phyloP scores from a whole-genome alignment of 2,113 vertebrate species.

The Oreotragus oreotragus region DNA sequence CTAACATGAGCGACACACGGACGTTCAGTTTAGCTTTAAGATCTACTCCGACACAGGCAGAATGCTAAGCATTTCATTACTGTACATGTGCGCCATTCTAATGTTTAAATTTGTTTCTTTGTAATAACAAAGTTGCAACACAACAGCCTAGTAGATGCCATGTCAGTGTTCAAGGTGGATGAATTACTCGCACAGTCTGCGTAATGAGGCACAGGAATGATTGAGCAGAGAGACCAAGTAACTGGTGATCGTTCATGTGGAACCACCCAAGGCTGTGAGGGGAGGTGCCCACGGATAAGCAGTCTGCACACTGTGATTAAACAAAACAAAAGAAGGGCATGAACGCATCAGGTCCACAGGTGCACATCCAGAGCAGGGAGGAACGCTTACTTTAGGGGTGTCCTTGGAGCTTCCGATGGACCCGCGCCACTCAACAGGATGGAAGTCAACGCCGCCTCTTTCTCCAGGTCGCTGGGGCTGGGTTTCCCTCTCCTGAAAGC shows the following conservation, averaged over 20 bases:
- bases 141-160: neutral
- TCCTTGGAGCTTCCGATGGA: accelerated
- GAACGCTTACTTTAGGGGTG: neutral
- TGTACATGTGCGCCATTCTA: neutral
- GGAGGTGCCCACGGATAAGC: too few relatives aligned
- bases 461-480: too few relatives aligned
- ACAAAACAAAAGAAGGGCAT: neutral
- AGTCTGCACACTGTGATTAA: accelerated
- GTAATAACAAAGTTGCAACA: neutral
- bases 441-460: too few relatives aligned
- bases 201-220: neutral
- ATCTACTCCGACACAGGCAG: too few relatives aligned
- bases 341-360: accelerated
- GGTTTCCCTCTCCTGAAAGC: neutral
- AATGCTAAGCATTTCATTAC: neutral
- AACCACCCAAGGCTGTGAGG: neutral
- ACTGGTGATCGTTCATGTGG: accelerated
- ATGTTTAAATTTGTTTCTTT: neutral
- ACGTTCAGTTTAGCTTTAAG: neutral
- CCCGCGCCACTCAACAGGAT: accelerated
- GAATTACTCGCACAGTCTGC: neutral
- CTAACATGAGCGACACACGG: accelerated
- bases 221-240: neutral
- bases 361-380: neutral
- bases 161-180: neutral